phyloP scores from a whole-genome alignment of 2,113 vertebrate genomes.

The Stigmatopora argus region DNA sequence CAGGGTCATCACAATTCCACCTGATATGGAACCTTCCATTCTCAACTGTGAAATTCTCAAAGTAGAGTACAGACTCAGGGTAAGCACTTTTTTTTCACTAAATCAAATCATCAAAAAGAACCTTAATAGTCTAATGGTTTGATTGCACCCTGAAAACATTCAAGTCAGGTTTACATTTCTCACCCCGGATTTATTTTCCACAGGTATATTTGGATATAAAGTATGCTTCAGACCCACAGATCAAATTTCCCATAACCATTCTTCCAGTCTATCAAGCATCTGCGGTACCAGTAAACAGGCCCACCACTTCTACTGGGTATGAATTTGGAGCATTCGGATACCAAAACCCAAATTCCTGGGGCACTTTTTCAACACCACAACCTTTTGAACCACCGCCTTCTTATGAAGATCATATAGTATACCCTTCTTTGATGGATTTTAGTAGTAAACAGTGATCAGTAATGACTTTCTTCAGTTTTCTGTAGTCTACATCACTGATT shows the following conservation, averaged over 20 bases:
- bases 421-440: conserved; percentile 24
- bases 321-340: conserved; percentile 27
- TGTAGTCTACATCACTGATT: background rate
- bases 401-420: conserved; percentile 30
- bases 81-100: conserved; percentile 25
- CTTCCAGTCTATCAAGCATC: conserved; percentile 15
- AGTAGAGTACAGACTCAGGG: conserved; percentile 64
- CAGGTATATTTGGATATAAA: conserved; percentile 63
- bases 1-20: conserved; percentile 49
- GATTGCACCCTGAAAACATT: no score
- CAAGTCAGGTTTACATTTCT: background rate
- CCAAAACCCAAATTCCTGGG: conserved; percentile 15
- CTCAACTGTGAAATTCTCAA: conserved; percentile 55
- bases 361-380: background rate
- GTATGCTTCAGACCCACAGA: conserved; percentile 54
- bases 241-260: conserved; percentile 58
- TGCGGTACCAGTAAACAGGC: conserved; percentile 7
- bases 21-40: conserved; percentile 41
- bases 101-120: background rate
- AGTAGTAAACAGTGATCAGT: conserved; percentile 3
- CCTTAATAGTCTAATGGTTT: no score
- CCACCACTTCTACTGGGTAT: conserved; percentile 15
- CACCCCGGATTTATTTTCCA: background rate
- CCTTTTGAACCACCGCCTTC: conserved; percentile 33
- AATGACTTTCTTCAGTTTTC: background rate